phyloP scores from a whole-genome alignment of 2,113 vertebrate genomes.

The Ictalurus punctatus region DNA sequence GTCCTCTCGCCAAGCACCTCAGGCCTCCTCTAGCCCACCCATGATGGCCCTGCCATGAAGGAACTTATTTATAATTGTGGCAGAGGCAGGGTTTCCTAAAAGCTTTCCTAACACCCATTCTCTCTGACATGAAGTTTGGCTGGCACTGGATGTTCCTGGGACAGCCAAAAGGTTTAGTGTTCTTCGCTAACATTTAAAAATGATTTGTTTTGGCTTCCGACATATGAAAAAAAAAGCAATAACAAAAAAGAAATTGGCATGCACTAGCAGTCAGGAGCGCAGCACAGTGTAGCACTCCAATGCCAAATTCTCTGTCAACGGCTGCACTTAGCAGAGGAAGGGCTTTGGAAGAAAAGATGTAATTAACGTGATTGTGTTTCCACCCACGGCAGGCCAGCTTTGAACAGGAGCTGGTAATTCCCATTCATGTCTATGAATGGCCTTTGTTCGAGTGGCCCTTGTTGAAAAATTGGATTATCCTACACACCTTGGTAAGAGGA shows the following conservation, averaged over 20 bases:
- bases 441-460: constrained; percentile 67
- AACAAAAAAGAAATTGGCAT: constrained; percentile 64
- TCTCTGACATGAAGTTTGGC: constrained; percentile 69
- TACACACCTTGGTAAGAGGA: constrained; percentile 63
- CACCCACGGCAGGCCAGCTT: constrained; percentile 65
- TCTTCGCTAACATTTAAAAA: constrained; percentile 75
- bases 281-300: constrained; percentile 65
- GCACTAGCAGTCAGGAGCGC: constrained; percentile 65
- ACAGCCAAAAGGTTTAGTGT: constrained; percentile 72
- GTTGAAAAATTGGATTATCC: constrained; percentile 72
- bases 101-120: constrained; percentile 49
- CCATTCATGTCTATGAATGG: constrained; percentile 70
- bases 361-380: constrained; percentile 74
- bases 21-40: constrained; percentile 72
- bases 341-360: constrained; percentile 61
- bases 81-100: constrained; percentile 73
- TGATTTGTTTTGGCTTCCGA: constrained; percentile 76
- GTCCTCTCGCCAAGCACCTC: constrained; percentile 71
- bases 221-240: constrained; percentile 13
- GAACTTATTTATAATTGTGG: constrained; percentile 77
- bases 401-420: constrained; percentile 70
- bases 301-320: constrained; percentile 70
- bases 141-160: constrained; percentile 61
- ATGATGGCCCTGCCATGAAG: constrained; percentile 71
- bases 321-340: constrained; percentile 68